phyloP scores from a whole-genome alignment of 2,113 vertebrate species.

The Antechinus stuartii region DNA sequence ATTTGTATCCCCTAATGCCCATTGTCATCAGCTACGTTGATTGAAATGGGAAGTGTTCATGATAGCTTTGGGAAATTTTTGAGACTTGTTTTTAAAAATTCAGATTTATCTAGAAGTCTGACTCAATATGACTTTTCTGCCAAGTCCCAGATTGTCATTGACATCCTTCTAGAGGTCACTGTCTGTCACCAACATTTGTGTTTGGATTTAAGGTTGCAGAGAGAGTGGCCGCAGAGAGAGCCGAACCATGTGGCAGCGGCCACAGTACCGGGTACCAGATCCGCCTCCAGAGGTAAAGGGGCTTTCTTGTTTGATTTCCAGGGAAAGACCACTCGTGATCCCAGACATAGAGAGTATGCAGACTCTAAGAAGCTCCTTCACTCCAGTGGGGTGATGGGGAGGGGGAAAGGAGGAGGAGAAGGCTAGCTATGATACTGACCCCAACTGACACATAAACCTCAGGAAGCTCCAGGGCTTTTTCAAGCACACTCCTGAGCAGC shows the following conservation, averaged over 20 bases:
- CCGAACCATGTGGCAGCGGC: slow-evolving; percentile 91
- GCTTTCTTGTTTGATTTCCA: neutral
- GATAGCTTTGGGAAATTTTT: neutral
- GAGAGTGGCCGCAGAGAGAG: slow-evolving; percentile 95
- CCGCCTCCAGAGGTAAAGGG: slow-evolving; percentile 93
- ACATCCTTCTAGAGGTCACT: neutral
- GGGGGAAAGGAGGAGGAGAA: no score
- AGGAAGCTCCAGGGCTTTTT: neutral
- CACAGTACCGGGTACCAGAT: slow-evolving; percentile 98
- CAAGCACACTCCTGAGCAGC: neutral
- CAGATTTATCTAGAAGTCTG: neutral
- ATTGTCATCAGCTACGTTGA: neutral
- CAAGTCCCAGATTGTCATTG: neutral
- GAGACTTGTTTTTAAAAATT: neutral
- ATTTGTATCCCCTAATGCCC: neutral
- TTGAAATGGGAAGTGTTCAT: neutral
- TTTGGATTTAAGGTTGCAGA: slow-evolving; percentile 92
- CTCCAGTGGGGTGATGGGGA: neutral
- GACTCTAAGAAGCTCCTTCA: neutral
- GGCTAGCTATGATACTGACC: neutral
- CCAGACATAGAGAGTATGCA: neutral
- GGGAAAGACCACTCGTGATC: neutral
- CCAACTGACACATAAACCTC: neutral
- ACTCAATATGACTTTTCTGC: neutral
- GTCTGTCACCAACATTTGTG: slow-evolving; percentile 6